These are phyloP conservation scores for Poecilia picta DNA, from an alignment of 2,797 vertebrate species.

Conservation along the genomic window DNA sequence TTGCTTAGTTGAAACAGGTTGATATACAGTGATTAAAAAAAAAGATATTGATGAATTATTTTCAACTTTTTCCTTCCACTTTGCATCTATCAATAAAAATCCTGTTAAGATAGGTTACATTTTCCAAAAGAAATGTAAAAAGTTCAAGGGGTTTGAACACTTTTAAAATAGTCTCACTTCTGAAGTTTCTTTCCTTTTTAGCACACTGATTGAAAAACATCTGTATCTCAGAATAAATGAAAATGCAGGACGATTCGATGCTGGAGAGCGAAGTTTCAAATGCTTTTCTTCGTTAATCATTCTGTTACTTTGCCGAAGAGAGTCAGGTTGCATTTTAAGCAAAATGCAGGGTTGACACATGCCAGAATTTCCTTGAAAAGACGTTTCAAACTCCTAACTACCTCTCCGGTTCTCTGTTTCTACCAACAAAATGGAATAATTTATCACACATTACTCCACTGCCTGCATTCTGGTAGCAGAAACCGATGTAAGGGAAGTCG, in stretches of 20 bases:
- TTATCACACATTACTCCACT: constrained; percentile 62
- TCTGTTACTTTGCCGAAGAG: constrained; percentile 17
- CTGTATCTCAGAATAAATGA: constrained; percentile 8
- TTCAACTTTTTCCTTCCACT: background rate
- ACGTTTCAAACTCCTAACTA: constrained; percentile 46
- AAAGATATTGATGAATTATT: background rate
- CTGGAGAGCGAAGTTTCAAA: background rate
- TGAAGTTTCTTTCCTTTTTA: background rate
- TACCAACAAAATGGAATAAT: constrained; percentile 47
- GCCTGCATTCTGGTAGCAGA: constrained; percentile 45
- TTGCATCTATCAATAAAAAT: background rate
- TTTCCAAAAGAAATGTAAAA: background rate
- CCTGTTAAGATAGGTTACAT: background rate
- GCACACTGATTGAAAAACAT: background rate
- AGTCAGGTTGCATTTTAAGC: constrained; percentile 21
- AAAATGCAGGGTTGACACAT: constrained; percentile 35
- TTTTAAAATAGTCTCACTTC: background rate
- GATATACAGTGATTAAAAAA: background rate
- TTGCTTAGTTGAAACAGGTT: background rate
- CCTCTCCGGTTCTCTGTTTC: constrained; percentile 40
- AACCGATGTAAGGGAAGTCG: constrained; percentile 65
- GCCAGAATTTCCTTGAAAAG: constrained; percentile 36
- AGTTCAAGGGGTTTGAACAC: background rate
- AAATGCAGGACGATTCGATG: constrained; percentile 5
- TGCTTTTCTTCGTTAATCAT: constrained; percentile 4